phyloP scores from a whole-genome alignment of 2,888 invertebrate species.

The Lepetodrilus schrolli region DNA sequence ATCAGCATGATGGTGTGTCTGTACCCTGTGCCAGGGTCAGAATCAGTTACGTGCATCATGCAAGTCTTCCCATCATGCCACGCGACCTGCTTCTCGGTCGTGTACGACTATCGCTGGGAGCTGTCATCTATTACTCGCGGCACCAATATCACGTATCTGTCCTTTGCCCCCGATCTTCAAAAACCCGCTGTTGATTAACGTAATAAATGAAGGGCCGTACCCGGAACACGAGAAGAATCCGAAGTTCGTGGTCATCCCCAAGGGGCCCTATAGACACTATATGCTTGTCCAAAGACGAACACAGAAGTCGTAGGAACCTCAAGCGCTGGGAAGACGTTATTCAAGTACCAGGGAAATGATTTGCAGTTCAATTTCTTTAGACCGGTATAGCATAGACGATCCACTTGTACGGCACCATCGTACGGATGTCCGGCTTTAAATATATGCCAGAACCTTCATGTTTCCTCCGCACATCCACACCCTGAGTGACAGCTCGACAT shows the following conservation, averaged over 20 bases:
- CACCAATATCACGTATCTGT: slow-evolving; percentile 20
- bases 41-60: slow-evolving; percentile 31
- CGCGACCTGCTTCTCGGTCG: neutral
- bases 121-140: neutral
- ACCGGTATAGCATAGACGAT: slow-evolving; percentile 29
- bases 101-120: neutral
- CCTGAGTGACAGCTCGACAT: slow-evolving; percentile 34
- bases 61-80: slow-evolving; percentile 26
- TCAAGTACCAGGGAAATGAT: slow-evolving; percentile 26
- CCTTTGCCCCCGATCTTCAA: neutral
- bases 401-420: slow-evolving; percentile 20
- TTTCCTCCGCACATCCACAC: slow-evolving; percentile 39
- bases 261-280: neutral
- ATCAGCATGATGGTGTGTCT: slow-evolving; percentile 29
- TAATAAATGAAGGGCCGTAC: neutral
- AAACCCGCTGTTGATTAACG: slow-evolving; percentile 13
- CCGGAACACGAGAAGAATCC: slow-evolving; percentile 17
- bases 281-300: no score
- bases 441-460: slow-evolving; percentile 31
- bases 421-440: slow-evolving; percentile 32
- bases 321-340: slow-evolving; percentile 29
- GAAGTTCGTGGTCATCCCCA: no score
- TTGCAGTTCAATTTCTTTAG: slow-evolving; percentile 19
- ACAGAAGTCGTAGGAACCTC: neutral
- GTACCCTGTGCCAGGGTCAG: slow-evolving; percentile 13